Conservation (phyloP, 2,888 invertebrate genomes). For the Rugalucina vietnamica region DNA sequence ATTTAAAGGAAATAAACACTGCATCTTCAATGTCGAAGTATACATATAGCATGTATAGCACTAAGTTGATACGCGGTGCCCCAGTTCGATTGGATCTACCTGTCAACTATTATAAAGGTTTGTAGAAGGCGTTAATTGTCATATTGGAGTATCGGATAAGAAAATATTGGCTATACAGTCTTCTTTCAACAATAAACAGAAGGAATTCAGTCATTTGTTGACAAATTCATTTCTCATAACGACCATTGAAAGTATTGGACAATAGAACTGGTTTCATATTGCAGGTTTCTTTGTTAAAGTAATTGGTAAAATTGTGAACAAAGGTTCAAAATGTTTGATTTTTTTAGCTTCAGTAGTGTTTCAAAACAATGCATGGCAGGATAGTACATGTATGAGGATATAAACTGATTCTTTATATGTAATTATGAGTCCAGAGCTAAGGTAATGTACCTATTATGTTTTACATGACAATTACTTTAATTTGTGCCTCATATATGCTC, state of each 20-base stretch:
- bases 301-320: background rate
- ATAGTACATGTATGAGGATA: too few species aligned
- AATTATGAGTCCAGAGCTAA: too few species aligned
- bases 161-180: too few species aligned
- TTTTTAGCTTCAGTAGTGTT: background rate
- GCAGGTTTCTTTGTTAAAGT: background rate
- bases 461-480: too few species aligned
- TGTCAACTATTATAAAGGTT: background rate
- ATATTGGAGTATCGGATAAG: too few species aligned
- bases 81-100: conserved; percentile 52
- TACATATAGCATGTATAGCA: conserved; percentile 20
- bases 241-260: background rate
- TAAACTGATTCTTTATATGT: too few species aligned
- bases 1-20: background rate
- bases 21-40: conserved; percentile 46
- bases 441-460: too few species aligned
- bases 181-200: too few species aligned
- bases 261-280: background rate
- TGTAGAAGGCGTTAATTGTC: background rate
- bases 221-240: background rate
- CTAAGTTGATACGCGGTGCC: conserved; percentile 37
- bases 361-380: background rate
- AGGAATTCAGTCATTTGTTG: background rate
- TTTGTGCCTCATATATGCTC: too few species aligned
- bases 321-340: background rate